These are phyloP conservation scores for Chlorops oryzae DNA, from an alignment of 1,140 invertebrate genomes.

Conservation along the genomic window DNA sequence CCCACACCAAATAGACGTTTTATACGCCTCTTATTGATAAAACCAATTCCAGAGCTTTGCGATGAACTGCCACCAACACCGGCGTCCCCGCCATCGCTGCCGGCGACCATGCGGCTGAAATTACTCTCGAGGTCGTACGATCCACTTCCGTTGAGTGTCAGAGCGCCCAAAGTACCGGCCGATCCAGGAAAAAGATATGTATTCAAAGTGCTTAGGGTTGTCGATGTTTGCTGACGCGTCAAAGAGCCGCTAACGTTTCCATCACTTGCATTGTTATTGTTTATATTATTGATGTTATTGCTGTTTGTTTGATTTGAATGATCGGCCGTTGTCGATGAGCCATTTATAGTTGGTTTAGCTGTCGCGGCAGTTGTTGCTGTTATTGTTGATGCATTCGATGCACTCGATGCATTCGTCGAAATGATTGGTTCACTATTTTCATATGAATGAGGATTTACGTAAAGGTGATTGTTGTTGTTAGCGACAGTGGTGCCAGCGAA, in stretches of 20 bases:
- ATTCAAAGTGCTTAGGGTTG: constrained; percentile 40
- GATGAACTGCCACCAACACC: constrained; percentile 20
- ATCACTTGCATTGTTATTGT: neutral
- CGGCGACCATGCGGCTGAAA: constrained; percentile 42
- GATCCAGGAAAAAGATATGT: constrained; percentile 46
- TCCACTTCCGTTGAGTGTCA: constrained; percentile 27
- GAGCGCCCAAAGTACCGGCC: constrained; percentile 29
- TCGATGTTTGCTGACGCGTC: constrained; percentile 27
- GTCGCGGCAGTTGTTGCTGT: constrained; percentile 22
- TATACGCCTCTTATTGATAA: constrained; percentile 41
- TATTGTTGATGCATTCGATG: too few species aligned
- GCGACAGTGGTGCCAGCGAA: constrained; percentile 1
- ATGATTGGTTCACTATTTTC: too few species aligned
- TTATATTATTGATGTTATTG: neutral
- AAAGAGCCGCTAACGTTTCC: constrained; percentile 8
- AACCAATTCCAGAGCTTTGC: constrained; percentile 33
- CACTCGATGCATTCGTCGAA: too few species aligned
- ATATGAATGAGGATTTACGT: constrained; percentile 43
- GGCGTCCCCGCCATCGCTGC: constrained; percentile 12
- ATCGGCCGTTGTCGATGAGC: constrained; percentile 2
- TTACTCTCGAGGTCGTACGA: constrained; percentile 43
- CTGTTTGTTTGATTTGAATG: constrained; percentile 4
- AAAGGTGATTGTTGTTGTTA: constrained; percentile 43
- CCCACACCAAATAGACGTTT: constrained; percentile 34
- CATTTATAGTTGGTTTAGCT: constrained; percentile 16